Base-by-base conservation (phyloP, 2,113 vertebrate genomes). In the Macquaria australasica region DNA sequence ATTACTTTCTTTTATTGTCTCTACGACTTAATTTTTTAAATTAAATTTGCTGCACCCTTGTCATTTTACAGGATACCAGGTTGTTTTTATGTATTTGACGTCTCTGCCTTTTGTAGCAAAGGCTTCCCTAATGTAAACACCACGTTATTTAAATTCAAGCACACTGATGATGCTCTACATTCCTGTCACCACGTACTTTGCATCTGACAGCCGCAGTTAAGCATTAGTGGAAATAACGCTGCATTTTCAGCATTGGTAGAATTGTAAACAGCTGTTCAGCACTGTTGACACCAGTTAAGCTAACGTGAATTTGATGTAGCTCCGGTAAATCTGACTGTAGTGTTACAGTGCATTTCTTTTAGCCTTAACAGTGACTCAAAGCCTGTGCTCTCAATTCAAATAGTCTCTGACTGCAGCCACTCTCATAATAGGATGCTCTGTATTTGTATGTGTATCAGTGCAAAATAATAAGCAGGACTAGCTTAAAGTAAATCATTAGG, bases 1-100 rank as follows among this genome's bases (percentile, higher is more conserved):
- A 85, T 89, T 88, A 89, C 82, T 81, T 71, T 64, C 78, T 81
- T 79, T 82, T 77, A 85, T 81, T 91, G 81, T 83, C 75, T 87
- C 73, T 82, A 60, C 51, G 43, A 79, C 64, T 81, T 85, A 21
- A 73, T 77, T 81, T 84, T 68, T 59, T 45, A 3, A 6, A 70
- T 87, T 53, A 67, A 8, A 82, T 79, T 77, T 60, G 59, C 78
- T 81, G 63, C 67, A 72, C 82, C 31, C 56, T 76, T 39, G 60
- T 81, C 55, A 39, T 87, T 90, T 88, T 56, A 80, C 48, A 68
- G 41, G 51, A 80, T 28, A 28, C 45, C 73, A 53, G 37, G 12
- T 37, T 77, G 83, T 74, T 28, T 34, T 51, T 37, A 59, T 70
- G 78, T 41, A 3, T 69, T 80, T 82, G 60, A 70, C 28, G 63